phyloP scores from a whole-genome alignment of 2,113 vertebrate species.

The Sinocyclocheilus grahami region DNA sequence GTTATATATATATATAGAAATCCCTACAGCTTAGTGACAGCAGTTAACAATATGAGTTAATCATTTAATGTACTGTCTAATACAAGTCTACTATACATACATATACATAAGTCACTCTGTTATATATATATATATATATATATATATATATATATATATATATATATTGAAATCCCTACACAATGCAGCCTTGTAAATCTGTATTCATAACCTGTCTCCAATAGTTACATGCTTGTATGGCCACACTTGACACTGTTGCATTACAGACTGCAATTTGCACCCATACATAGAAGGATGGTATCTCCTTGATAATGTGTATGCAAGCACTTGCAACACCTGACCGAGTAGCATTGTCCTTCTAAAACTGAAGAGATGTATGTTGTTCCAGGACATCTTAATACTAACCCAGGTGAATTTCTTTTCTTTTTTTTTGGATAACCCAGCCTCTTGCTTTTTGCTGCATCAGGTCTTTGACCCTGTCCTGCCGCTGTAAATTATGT shows the following conservation, averaged over 20 bases:
- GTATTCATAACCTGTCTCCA: conserved; percentile 1
- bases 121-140: too few relatives aligned
- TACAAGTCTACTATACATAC: too few relatives aligned
- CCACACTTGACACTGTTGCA: neutral
- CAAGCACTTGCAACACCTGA: neutral
- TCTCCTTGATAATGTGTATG: neutral
- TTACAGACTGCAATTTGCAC: neutral
- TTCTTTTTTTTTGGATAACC: neutral
- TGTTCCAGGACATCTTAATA: neutral
- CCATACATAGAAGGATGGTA: neutral
- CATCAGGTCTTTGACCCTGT: neutral
- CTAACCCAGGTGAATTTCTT: neutral
- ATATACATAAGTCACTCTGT: too few relatives aligned
- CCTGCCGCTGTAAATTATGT: neutral
- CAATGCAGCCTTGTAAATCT: neutral
- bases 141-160: too few relatives aligned
- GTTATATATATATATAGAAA: too few relatives aligned
- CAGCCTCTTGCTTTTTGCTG: neutral
- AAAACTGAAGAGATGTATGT: neutral
- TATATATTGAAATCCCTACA: too few relatives aligned
- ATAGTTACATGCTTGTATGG: neutral
- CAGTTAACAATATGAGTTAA: too few relatives aligned
- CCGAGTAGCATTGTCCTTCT: neutral
- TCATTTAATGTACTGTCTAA: too few relatives aligned
- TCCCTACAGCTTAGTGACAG: too few relatives aligned